Base-by-base conservation (phyloP, 2,113 vertebrate genomes). In the Octodon degus region DNA sequence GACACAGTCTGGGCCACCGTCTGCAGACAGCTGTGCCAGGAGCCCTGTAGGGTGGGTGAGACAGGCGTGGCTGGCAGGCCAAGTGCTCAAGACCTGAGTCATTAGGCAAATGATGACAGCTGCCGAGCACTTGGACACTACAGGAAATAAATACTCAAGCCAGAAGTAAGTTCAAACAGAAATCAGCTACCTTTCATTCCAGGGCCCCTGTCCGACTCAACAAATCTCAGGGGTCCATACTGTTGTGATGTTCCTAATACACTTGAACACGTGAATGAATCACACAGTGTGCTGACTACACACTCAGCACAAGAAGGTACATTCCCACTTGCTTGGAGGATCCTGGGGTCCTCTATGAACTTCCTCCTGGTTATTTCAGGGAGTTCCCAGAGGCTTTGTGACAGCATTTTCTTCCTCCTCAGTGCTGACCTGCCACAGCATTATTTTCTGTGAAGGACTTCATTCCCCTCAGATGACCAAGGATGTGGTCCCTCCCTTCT, bases 11-110 rank as follows among this genome's bases (percentile, higher is more conserved):
- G 40, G 25, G 53, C 65, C 50, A 22, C 63, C 81, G 43, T 58
- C 77, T 72, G 82, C 88, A 60, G 17, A 34, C 92, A 92, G 94
- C 90, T 88, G 82, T 20, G 65, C 32, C 90, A 25, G 27, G 47
- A 34, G 37, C 0, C 7, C 22, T 9, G 19, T 37, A 2, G 14
- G 2, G 7, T 5, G 84, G 55, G 65, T 0, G 5, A 13, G 34
- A 72, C 14, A 12, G 0, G 37, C 30, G 40, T 10, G n/a, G 37
- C 85, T 24, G 65, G 53, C 32, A 9, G 30, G 37, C 20, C 89
- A 53, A 80, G 65, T 0, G 0, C 40, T 10, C 7, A 11, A 43
- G 34, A n/a, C 55, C 40, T 65, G 60, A 81, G 83, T 55, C 30
- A 25, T 30, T 1, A 25, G 32, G 68, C 62, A 91, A 86, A 82